A percentile compares a stretch with the other conserved stretches of the same genome.
These are phyloP conservation scores for Limnephilus auricula DNA, from an alignment of 2,888 invertebrate genomes.

Conservation along the genomic window DNA sequence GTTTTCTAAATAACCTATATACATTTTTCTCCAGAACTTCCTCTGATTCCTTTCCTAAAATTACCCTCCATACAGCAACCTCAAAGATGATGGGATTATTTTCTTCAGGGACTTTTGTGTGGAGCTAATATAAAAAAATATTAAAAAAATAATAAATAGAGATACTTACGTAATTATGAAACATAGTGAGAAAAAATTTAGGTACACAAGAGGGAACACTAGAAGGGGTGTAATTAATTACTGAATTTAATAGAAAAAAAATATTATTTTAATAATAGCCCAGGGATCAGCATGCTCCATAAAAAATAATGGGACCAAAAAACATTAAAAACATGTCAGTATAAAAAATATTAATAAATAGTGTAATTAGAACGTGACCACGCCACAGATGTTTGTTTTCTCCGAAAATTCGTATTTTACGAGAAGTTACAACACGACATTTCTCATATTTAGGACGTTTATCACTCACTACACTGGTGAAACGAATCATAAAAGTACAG, in stretches of 20 bases:
- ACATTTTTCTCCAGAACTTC: too few relatives aligned
- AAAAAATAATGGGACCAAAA: not conserved
- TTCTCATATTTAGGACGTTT: not conserved
- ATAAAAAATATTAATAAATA: not conserved
- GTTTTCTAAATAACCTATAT: too few relatives aligned
- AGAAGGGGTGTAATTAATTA: not conserved
- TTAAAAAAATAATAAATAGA: too few relatives aligned
- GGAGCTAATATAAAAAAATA: too few relatives aligned
- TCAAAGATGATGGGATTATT: too few relatives aligned
- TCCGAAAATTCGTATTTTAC: not conserved
- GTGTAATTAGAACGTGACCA: not conserved
- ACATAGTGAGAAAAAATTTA: not conserved
- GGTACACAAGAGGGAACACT: not conserved
- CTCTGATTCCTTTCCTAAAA: too few relatives aligned
- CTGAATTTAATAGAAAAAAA: not conserved
- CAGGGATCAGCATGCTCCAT: not conserved
- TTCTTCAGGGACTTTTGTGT: too few relatives aligned
- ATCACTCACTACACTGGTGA: not conserved
- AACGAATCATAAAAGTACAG: not conserved
- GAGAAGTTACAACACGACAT: not conserved
- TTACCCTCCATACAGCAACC: too few relatives aligned
- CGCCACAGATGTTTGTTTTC: not conserved
- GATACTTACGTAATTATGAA: not conserved
- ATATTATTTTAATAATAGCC: not conserved
- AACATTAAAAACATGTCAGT: too few relatives aligned